phyloP scores from a whole-genome alignment of 2,113 vertebrate species.

The Strigops habroptila region DNA sequence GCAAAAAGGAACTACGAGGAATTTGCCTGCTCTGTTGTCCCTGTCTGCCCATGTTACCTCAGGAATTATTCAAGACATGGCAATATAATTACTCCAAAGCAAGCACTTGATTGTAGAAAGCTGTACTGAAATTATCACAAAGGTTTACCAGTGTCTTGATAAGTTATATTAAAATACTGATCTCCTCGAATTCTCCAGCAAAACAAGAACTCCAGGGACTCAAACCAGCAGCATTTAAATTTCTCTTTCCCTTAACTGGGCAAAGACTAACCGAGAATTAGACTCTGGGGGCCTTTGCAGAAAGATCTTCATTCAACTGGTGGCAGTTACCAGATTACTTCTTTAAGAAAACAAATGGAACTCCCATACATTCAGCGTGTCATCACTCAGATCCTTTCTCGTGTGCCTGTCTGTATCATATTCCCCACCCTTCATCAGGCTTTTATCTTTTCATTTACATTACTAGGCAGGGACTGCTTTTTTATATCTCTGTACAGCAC shows the following conservation, averaged over 20 bases:
- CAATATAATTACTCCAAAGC: neutral
- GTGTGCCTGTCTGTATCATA: neutral
- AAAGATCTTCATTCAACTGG: neutral
- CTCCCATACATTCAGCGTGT: neutral
- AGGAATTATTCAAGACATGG: neutral
- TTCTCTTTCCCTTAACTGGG: neutral
- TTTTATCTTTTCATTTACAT: constrained; percentile 3
- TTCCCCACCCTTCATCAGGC: neutral
- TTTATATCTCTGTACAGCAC: constrained; percentile 30
- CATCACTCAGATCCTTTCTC: neutral
- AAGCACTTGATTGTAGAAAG: neutral
- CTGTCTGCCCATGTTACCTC: neutral
- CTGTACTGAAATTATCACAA: neutral
- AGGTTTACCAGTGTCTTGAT: neutral
- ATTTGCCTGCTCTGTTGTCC: neutral
- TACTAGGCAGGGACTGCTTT: neutral
- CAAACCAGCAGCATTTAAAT: neutral
- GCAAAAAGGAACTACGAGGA: neutral
- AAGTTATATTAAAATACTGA: neutral
- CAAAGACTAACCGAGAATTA: neutral
- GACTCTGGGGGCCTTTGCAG: neutral
- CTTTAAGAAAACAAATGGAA: neutral
- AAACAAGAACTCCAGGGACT: neutral
- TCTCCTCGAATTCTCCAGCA: neutral
- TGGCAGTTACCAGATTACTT: neutral